Conservation (phyloP, 2,113 vertebrate species). For the Crypturellus undulatus region DNA sequence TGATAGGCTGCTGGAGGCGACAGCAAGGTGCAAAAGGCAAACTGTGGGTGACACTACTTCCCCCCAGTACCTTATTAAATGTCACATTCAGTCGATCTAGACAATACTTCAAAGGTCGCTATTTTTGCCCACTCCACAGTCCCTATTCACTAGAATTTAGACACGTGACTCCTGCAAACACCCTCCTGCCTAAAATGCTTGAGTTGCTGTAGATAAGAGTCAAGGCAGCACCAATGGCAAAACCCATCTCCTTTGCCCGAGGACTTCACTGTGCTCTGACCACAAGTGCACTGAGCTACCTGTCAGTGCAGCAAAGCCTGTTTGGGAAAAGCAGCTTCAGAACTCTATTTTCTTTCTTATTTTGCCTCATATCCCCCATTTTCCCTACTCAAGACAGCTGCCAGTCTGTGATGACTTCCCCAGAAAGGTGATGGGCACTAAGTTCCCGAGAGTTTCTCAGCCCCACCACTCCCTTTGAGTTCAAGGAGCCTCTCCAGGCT, state of each 20-base stretch:
- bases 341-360: accelerated
- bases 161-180: not conserved
- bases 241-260: not conserved
- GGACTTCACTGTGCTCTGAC: accelerated
- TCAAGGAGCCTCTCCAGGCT: not conserved
- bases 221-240: not conserved
- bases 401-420: not conserved
- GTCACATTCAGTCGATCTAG: not conserved
- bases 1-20: not conserved
- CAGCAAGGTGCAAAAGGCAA: not conserved
- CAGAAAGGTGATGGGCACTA: not conserved
- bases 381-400: not conserved
- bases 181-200: not conserved
- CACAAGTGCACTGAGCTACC: not conserved
- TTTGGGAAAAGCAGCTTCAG: not conserved
- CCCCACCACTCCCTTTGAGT: not conserved
- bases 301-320: accelerated
- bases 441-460: not conserved
- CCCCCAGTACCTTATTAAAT: not conserved
- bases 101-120: not conserved
- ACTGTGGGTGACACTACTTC: not conserved
- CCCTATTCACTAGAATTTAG: accelerated
- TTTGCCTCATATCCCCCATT: not conserved
- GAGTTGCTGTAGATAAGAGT: not conserved
- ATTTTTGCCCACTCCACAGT: not conserved